Evolutionary conservation across 2,888 invertebrate species (phyloP), one percentile per base, ranked within the genome.

Genomic region (Crematogaster levior): DNA sequence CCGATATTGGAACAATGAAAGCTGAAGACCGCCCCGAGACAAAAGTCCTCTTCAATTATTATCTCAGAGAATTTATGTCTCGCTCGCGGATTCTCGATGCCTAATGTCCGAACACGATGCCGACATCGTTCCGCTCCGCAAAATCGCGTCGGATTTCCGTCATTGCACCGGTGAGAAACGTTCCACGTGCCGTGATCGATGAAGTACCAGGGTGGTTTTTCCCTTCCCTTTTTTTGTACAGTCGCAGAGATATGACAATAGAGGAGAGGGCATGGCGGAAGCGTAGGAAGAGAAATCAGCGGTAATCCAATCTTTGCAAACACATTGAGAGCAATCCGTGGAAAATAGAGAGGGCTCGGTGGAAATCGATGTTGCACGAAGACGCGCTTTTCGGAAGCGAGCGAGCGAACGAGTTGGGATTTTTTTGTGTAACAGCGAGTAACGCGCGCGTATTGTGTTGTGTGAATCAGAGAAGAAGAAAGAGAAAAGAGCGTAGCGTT

Each of bases 131-230:
- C 1, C 58, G 3, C n/a, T 5, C 18, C 43, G 18, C 30, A 10
- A 18, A 43, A 43, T 30, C 43, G n/a, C n/a, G 37, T 37, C 18
- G 51, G 27, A 51, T 56, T 68, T 68, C 43, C 7, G 21, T 34
- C 30, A 43, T 79, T 66, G 56, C 63, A 53, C 34, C 43, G 58
- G 43, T 40, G 66, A 51, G 21, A 82, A 82, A 63, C 15, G 74
- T 51, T 82, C 82, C 85, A 43, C 56, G 15, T 21, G n/a, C 53
- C 3, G 43, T 82, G 73, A 85, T 77, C 81, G 73, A 85, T 85
- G 60, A 74, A 70, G 9, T 46, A 37, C 24, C 15, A 34, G 66
- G 43, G 58, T 56, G 27, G 48, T 74, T 43, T 30, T 75, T 43
- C 7, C 27, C 18, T 43, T 27, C 9, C 10, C 21, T 24, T 63